Conservation (phyloP, 2,888 invertebrate species). For the Eupithecia dodoneata region DNA sequence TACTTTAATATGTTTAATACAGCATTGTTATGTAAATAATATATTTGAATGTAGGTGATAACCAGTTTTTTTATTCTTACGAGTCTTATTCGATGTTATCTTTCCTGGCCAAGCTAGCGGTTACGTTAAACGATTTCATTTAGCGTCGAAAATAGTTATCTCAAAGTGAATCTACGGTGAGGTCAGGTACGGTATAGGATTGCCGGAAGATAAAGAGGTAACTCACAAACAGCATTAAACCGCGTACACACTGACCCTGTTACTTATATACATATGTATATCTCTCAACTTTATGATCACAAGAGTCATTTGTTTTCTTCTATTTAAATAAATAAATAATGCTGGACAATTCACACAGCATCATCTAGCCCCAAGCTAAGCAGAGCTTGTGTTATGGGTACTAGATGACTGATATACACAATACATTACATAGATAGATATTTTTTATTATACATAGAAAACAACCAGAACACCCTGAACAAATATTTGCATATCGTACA, state of each 20-base stretch:
- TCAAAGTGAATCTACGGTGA: slow-evolving; percentile 51
- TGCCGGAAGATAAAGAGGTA: slow-evolving; percentile 41
- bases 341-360: no score
- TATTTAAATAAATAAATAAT: no score
- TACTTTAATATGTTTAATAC: neutral
- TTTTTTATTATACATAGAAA: no score
- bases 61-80: slow-evolving; percentile 9
- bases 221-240: slow-evolving; percentile 17
- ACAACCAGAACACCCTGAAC: no score
- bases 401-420: no score
- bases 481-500: no score
- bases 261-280: neutral
- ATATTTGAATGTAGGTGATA: neutral
- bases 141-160: slow-evolving; percentile 56
- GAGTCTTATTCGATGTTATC: slow-evolving; percentile 33
- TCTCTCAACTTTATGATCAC: neutral
- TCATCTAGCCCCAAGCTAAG: no score
- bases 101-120: slow-evolving; percentile 32
- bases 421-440: no score
- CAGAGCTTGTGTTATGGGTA: no score
- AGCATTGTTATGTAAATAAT: neutral
- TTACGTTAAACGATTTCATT: slow-evolving; percentile 47
- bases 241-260: neutral
- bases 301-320: neutral
- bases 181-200: slow-evolving; percentile 70